phyloP scores from a whole-genome alignment of 2,113 vertebrate species.

The Semnornis frantzii region DNA sequence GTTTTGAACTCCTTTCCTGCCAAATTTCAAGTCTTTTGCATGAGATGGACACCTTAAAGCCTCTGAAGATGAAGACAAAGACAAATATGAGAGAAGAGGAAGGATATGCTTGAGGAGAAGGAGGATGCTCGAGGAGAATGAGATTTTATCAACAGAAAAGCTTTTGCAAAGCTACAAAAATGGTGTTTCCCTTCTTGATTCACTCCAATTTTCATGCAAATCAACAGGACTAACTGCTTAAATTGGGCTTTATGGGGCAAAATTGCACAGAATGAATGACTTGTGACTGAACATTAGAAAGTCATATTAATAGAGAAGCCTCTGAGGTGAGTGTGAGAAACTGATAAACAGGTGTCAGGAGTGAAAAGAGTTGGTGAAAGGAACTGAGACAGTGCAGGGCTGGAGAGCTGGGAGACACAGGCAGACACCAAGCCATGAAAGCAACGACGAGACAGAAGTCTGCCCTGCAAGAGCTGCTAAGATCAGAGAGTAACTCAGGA shows the following conservation, averaged over 20 bases:
- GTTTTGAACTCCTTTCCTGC: neutral
- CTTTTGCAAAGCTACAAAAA: neutral
- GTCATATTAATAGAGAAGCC: neutral
- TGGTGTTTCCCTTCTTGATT: neutral
- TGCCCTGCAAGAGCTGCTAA: neutral
- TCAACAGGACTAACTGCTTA: neutral
- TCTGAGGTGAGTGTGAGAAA: conserved; percentile 7
- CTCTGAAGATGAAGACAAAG: neutral
- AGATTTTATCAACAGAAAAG: neutral
- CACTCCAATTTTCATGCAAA: neutral
- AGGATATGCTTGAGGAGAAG: neutral
- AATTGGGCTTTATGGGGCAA: neutral
- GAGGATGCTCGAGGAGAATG: neutral
- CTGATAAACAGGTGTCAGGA: conserved; percentile 30
- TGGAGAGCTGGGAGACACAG: neutral
- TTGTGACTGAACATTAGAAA: neutral
- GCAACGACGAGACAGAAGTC: neutral
- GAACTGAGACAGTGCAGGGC: neutral
- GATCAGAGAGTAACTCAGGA: neutral
- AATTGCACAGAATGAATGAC: neutral
- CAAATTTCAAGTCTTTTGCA: neutral
- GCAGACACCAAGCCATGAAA: neutral
- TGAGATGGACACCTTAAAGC: neutral
- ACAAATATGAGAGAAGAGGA: neutral
- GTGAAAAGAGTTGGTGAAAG: conserved; percentile 9